phyloP scores from a whole-genome alignment of 2,888 invertebrate genomes.

The Eupithecia centaureata region DNA sequence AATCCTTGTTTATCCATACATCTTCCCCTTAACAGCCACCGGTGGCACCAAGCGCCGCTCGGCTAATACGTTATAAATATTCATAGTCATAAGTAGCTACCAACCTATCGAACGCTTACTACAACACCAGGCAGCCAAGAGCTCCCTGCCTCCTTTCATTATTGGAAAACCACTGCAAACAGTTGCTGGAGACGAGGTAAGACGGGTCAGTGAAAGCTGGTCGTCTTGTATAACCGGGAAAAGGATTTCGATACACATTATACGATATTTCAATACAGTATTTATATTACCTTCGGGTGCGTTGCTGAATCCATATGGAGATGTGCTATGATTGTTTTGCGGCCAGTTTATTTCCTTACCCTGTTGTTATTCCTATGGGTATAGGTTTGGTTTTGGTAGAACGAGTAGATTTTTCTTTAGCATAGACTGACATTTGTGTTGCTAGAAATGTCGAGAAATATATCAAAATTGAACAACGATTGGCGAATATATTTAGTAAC shows the following conservation, averaged over 20 bases:
- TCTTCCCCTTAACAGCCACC: slow-evolving; percentile 63
- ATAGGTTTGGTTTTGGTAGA: not conserved
- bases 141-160: slow-evolving; percentile 40
- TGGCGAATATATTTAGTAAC: too few species aligned
- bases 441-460: too few species aligned
- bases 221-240: slow-evolving; percentile 58
- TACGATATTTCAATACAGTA: slow-evolving; percentile 78
- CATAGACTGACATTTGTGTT: not conserved
- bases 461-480: too few species aligned
- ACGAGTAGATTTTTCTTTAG: not conserved
- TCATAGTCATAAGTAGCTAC: slow-evolving; percentile 80
- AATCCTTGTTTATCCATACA: slow-evolving; percentile 35
- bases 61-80: slow-evolving; percentile 82
- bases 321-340: slow-evolving; percentile 52
- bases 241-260: slow-evolving; percentile 76
- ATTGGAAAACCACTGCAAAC: slow-evolving; percentile 31
- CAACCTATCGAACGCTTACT: slow-evolving; percentile 75
- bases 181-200: slow-evolving; percentile 29
- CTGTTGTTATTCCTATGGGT: slow-evolving; percentile 2
- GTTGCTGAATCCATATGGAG: slow-evolving; percentile 62
- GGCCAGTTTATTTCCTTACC: slow-evolving; percentile 26
- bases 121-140: slow-evolving; percentile 52
- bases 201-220: slow-evolving; percentile 53
- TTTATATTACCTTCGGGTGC: slow-evolving; percentile 75
- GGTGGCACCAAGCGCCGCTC: slow-evolving; percentile 69